Conservation (phyloP, 2,797 vertebrate genomes). For the Mormyrops boulengeri region DNA sequence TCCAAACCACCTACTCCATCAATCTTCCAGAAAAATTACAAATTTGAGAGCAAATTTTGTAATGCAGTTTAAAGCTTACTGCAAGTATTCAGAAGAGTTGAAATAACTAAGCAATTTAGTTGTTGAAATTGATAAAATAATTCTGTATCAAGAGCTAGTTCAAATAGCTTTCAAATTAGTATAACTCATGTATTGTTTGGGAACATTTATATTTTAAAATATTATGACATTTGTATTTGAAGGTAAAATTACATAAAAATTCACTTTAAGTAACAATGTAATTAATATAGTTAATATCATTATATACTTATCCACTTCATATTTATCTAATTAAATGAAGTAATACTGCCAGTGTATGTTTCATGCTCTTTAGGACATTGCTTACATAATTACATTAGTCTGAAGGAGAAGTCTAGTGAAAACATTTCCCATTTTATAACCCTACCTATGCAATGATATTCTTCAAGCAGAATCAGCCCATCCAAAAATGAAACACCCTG, state of each 20-base stretch:
- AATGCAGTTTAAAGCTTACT: slow-evolving; percentile 71
- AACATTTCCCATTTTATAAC: background rate
- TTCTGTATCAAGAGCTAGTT: slow-evolving; percentile 55
- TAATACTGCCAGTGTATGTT: background rate
- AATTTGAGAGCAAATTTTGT: slow-evolving; percentile 70
- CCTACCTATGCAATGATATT: background rate
- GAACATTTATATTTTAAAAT: background rate
- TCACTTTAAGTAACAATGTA: background rate
- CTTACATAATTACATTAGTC: background rate
- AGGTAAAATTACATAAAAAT: background rate
- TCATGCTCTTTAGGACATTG: background rate
- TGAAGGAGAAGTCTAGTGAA: background rate
- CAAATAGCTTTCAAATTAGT: slow-evolving; percentile 19
- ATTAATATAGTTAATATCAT: background rate
- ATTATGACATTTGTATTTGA: background rate
- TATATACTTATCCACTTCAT: background rate
- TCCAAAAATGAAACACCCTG: background rate
- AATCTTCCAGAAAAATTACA: slow-evolving; percentile 75
- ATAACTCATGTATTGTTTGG: background rate
- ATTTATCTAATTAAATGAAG: background rate
- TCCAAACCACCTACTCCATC: slow-evolving; percentile 67
- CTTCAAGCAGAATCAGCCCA: background rate
- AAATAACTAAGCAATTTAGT: slow-evolving; percentile 59
- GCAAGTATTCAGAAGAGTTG: slow-evolving; percentile 51
- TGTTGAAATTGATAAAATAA: slow-evolving; percentile 66